Evolutionary conservation across 2,113 vertebrate genomes (phyloP), one percentile per base, ranked within the genome.

Genomic region (Harpagus bidentatus): DNA sequence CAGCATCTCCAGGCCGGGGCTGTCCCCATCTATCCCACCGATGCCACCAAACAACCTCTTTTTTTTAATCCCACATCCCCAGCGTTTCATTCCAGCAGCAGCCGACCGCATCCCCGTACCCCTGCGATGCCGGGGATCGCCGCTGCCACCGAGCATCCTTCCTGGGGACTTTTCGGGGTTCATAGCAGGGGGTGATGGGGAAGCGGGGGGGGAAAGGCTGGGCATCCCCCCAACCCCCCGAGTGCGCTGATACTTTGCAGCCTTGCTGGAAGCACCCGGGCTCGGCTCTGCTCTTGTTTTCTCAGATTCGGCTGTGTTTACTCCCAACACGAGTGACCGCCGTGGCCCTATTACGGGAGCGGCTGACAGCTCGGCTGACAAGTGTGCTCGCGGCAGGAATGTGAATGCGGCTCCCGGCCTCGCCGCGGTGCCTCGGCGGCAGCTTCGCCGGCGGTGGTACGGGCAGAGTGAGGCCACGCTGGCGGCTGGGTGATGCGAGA

Each of bases 291-390:
- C 93, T 94, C 96, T 96, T 95, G 95, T 95, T 96, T 95, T 95
- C 85, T 89, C 95, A 45, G 96, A 47, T 80, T 36, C 8, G 32
- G 65, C 66, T 94, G 93, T 94, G 96, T 95, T 96, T 94, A 95
- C 95, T 96, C 96, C 92, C 79, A 95, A 92, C 95, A 96, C 82
- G 65, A n/a, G 92, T 92, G 97, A 95, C 96, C 95, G 91, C 89
- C 34, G 95, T 91, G 93, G 95, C 95, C 95, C 95, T 81, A 90
- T 94, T 90, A 89, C 85, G 48, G 96, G 84, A 62, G 92, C 85
- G 62, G 80, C 83, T 96, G 95, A 94, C 97, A 97, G 90, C 92
- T 96, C 95, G 90, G 86, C 94, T 97, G 97, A 94, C 96, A 83
- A 93, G 87, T 91, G 92, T 20, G 93, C 91, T 94, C 93, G 93